Percentiles rank a stretch among this genome's conserved stretches.
phyloP scores from a whole-genome alignment of 2,888 invertebrate species.

The Trichogramma dendrolimi region DNA sequence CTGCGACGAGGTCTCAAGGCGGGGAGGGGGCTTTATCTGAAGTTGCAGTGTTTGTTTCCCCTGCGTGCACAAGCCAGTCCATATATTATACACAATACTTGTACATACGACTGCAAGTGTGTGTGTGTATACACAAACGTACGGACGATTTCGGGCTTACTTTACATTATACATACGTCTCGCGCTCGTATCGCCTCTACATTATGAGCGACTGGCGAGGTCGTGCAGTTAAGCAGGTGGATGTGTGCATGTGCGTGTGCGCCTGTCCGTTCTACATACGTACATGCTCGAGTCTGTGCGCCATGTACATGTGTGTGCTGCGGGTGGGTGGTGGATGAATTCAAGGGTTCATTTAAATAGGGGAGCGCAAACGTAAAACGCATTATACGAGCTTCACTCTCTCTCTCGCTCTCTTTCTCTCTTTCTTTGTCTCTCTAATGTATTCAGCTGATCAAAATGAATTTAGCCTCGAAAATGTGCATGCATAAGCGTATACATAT shows the following conservation, averaged over 20 bases:
- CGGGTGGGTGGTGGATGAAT: too few relatives aligned
- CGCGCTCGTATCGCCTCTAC: too few relatives aligned
- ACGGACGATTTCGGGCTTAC: conserved; percentile 18
- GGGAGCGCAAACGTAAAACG: conserved; percentile 13
- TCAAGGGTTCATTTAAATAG: conserved; percentile 12
- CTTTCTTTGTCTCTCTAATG: conserved; percentile 5
- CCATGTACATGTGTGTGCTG: too few relatives aligned
- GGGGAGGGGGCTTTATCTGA: neutral
- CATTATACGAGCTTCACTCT: conserved; percentile 6
- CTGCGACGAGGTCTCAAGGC: neutral
- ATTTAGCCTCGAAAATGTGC: conserved; percentile 2
- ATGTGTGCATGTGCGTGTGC: conserved; percentile 7
- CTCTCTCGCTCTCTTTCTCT: too few relatives aligned
- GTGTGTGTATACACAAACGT: conserved; percentile 19
- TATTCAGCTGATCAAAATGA: conserved; percentile 18
- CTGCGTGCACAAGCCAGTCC: neutral
- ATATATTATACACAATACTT: too few relatives aligned
- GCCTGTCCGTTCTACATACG: too few relatives aligned
- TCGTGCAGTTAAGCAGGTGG: conserved; percentile 1
- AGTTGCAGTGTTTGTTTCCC: conserved; percentile 8
- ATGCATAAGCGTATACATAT: too few relatives aligned
- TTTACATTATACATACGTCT: too few relatives aligned
- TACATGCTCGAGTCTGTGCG: too few relatives aligned
- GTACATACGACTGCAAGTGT: neutral
- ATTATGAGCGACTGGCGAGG: neutral